These are phyloP conservation scores for Pseudomyrmex dendroicus DNA, from an alignment of 1,140 invertebrate species.

Conservation along the genomic window DNA sequence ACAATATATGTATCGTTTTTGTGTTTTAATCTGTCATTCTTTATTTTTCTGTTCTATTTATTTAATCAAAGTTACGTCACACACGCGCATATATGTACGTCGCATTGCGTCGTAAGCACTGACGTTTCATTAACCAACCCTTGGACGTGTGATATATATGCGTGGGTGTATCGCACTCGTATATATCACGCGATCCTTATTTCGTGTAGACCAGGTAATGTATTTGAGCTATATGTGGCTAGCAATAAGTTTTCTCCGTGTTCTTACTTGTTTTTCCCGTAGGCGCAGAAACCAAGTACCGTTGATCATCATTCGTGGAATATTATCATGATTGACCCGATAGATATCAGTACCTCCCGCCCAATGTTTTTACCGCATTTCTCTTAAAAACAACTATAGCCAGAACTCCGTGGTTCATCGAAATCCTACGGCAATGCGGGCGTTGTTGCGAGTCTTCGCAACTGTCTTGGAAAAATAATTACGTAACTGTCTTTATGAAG, in stretches of 20 bases:
- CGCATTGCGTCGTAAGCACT: slow-evolving; percentile 2
- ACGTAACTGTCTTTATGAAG: slow-evolving; percentile 30
- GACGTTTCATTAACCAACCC: neutral
- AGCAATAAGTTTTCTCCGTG: slow-evolving; percentile 64
- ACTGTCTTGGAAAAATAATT: slow-evolving; percentile 27
- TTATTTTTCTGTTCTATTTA: slow-evolving; percentile 4
- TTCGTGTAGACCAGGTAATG: slow-evolving; percentile 67
- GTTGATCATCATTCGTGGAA: slow-evolving; percentile 55
- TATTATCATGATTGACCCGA: slow-evolving; percentile 27
- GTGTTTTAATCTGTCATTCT: slow-evolving; percentile 44
- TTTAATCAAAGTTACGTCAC: slow-evolving; percentile 46
- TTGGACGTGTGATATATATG: slow-evolving; percentile 51
- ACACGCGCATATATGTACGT: slow-evolving; percentile 50
- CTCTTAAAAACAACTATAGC: neutral
- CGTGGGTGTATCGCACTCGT: slow-evolving; percentile 57
- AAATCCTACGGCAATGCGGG: slow-evolving; percentile 63
- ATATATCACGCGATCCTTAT: slow-evolving; percentile 58
- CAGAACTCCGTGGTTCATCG: slow-evolving; percentile 27
- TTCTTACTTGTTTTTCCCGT: slow-evolving; percentile 58
- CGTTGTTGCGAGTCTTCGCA: neutral
- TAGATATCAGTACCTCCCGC: slow-evolving; percentile 39
- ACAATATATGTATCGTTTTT: slow-evolving; percentile 57
- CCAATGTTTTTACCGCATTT: slow-evolving; percentile 44
- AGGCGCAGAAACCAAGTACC: slow-evolving; percentile 62
- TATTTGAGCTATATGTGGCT: slow-evolving; percentile 68